Base-by-base conservation (phyloP, 2,888 invertebrate species). In the Baccha elongata region DNA sequence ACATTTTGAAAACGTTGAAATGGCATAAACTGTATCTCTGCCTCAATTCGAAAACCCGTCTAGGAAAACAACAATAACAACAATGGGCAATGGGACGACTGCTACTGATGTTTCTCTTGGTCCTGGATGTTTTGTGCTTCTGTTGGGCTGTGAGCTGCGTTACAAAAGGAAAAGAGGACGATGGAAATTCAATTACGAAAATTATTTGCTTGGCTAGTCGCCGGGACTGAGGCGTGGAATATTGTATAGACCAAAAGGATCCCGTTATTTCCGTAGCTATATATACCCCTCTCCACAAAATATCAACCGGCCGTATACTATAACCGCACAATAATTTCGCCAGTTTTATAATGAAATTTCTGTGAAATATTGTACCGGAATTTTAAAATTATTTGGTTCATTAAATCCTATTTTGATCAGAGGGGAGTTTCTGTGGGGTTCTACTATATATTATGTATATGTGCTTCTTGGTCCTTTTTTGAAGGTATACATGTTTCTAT, bases 151-250 rank as follows among this genome's bases (percentile, higher is more conserved):
- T 50, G 44, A 37, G 44, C 32, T 50, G 71, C 68, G 52, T 68
- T 69, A 75, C 73, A 78, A 80, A 84, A 80, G 67, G 69, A 60
- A 78, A 73, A 84, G 84, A 84, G 76, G 68, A 84, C 73, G 78
- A 84, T 85, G 78, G 85, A 85, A 86, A 86, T 86, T 85, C 85
- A 86, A 86, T 86, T 86, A 86, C 85, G 84, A 84, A 86, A 86
- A 86, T 86, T 85, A 86, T 86, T 86, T 86, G 86, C 85, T 86
- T 85, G 86, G 85, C 85, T 85, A 79, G 85, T 81, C 78, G 84
- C 75, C 84, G 84, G 23, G 21, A 32, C 55, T 8, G 26, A 48
- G 44, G 48, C 23, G 17, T 23, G 52, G 42, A 52, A 52, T 29
- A 69, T 48, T 29, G 29, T 35, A 46, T 10, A 40, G 67, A 52